Conservation (phyloP, 2,888 invertebrate species). For the Temnothorax rugatulus region DNA sequence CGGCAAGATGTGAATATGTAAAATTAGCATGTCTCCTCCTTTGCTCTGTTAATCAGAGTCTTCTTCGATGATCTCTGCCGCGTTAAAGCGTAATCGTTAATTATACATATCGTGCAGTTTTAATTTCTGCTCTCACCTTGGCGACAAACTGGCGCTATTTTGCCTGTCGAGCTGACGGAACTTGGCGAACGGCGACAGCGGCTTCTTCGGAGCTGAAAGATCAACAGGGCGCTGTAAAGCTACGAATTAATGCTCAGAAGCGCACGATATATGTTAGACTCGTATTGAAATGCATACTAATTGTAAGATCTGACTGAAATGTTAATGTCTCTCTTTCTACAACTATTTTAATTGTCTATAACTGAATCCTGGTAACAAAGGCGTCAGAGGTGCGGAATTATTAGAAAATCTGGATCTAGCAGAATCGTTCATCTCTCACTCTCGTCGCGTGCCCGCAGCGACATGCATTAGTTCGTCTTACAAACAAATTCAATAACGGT, state of each 20-base stretch:
- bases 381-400: conserved; percentile 62
- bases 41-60: not conserved
- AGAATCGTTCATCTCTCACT: conserved; percentile 66
- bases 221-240: conserved; percentile 46
- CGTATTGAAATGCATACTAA: conserved; percentile 47
- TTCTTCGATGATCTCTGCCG: not conserved
- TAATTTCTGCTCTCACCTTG: conserved; percentile 89
- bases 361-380: conserved; percentile 51
- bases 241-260: not conserved
- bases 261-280: conserved; percentile 49
- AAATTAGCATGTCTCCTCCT: not conserved
- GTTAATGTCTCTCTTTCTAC: conserved; percentile 63
- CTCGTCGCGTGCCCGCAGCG: conserved; percentile 68
- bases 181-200: conserved; percentile 95
- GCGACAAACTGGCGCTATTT: conserved; percentile 91
- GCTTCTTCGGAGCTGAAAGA: conserved; percentile 87
- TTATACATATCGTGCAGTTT: not conserved
- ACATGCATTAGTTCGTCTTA: conserved; percentile 58
- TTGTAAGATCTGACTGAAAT: conserved; percentile 30
- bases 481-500: conserved; percentile 40
- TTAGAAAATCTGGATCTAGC: conserved; percentile 64
- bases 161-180: conserved; percentile 96
- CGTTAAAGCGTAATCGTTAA: not conserved
- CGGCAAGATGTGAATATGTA: not conserved
- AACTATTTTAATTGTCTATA: conserved; percentile 57